These are phyloP conservation scores for Bemisia tabaci DNA, from an alignment of 1,140 invertebrate genomes.

Conservation along the genomic window DNA sequence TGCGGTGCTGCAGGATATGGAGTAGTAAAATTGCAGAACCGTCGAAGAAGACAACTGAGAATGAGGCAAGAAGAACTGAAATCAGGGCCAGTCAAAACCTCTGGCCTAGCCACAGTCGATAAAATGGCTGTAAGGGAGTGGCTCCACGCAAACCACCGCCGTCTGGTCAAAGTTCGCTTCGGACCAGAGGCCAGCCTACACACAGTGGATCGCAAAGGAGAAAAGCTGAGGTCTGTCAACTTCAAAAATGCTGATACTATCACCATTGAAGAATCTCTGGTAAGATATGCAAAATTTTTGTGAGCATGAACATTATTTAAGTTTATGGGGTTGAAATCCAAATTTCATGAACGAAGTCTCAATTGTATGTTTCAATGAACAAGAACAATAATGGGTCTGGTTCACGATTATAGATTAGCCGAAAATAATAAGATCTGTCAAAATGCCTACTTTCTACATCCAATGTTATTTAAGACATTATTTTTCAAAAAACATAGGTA, in stretches of 20 bases:
- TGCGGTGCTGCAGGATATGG: slow-evolving; percentile 84
- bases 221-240: slow-evolving; percentile 68
- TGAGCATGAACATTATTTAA: too few relatives aligned
- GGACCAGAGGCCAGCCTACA: slow-evolving; percentile 69
- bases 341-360: too few relatives aligned
- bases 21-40: slow-evolving; percentile 82
- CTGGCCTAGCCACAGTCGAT: slow-evolving; percentile 57
- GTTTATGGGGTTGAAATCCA: too few relatives aligned
- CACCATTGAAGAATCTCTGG: slow-evolving; percentile 64
- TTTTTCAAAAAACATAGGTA: too few relatives aligned
- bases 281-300: slow-evolving; percentile 19
- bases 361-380: too few relatives aligned
- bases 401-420: too few relatives aligned
- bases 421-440: too few relatives aligned
- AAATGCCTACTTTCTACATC: too few relatives aligned
- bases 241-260: slow-evolving; percentile 60
- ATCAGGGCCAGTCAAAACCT: slow-evolving; percentile 22
- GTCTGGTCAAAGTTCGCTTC: slow-evolving; percentile 79
- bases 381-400: too few relatives aligned
- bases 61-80: slow-evolving; percentile 59
- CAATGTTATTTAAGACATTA: too few relatives aligned
- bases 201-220: slow-evolving; percentile 75
- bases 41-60: slow-evolving; percentile 58
- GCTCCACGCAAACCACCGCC: slow-evolving; percentile 84
- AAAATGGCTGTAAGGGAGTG: slow-evolving; percentile 91